phyloP scores from a whole-genome alignment of 2,797 vertebrate species.

The Fistularia tabacaria region DNA sequence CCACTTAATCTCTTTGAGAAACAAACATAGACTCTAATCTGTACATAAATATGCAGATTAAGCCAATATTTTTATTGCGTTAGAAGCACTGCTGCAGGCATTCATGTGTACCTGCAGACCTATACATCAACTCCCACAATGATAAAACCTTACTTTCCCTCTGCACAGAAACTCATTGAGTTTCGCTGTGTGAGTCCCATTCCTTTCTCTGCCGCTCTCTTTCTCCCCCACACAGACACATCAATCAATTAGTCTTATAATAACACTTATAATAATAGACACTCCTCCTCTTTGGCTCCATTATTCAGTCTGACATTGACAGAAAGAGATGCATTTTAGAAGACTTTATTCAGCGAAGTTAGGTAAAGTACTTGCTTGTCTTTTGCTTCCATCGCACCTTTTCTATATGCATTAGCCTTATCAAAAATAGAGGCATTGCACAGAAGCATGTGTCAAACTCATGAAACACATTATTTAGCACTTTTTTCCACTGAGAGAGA shows the following conservation, averaged over 20 bases:
- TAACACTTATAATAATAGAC: not conserved
- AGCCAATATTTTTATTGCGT: not conserved
- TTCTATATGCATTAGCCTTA: not conserved
- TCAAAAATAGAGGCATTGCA: not conserved
- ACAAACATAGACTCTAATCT: not conserved
- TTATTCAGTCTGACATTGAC: slow-evolving; percentile 47
- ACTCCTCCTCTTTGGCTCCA: slow-evolving; percentile 31
- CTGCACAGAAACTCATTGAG: slow-evolving; percentile 30
- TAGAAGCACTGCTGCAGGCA: slow-evolving; percentile 4
- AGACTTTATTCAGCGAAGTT: slow-evolving; percentile 7
- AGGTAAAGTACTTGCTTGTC: slow-evolving; percentile 2
- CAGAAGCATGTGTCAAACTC: too few species aligned
- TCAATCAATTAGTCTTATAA: slow-evolving; percentile 53
- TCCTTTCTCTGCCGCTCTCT: slow-evolving; percentile 30
- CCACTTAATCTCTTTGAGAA: not conserved
- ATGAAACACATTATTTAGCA: too few species aligned
- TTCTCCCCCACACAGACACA: slow-evolving; percentile 33
- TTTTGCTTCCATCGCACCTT: not conserved
- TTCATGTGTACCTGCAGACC: slow-evolving; percentile 19
- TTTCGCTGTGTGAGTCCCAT: slow-evolving; percentile 43
- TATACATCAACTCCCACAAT: slow-evolving; percentile 15
- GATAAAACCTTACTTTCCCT: slow-evolving; percentile 30
- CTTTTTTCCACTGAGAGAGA: too few species aligned
- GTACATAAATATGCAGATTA: not conserved
- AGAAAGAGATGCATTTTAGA: slow-evolving; percentile 29